Evolutionary conservation across 2,888 invertebrate genomes (phyloP), one percentile per base, ranked within the genome.

Genomic region (Molorchus minor): DNA sequence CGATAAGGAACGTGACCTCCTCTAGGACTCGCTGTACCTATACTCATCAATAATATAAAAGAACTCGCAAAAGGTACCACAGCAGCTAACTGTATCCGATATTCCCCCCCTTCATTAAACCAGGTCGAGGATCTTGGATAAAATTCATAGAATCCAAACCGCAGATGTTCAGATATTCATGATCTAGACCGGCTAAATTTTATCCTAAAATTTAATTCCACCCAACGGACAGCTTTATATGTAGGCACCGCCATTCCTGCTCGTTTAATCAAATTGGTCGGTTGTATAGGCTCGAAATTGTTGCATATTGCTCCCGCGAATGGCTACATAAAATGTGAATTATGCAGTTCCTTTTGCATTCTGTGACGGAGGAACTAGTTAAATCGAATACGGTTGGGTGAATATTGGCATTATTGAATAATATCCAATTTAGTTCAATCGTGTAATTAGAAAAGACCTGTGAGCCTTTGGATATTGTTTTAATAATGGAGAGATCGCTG

Each of bases 191-290:
- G 52, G 30, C 30, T 29, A 29, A 52, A 52, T 30, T 49, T 52
- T 52, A 52, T 40, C 41, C 52, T 41, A 40, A 52, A 52, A 52
- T 52, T 52, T 52, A 52, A 52, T 52, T 52, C 52, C 30, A 52
- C 52, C 52, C 52, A 25, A 41, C 17, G 52, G 52, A 52, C 52
- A 52, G 52, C 52, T 52, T 40, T 52, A 29, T 52, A 41, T 52
- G 52, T 41, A 20, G 41, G 52, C 30, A 13, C 8, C 21, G 30
- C 41, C 41, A 13, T 38, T 36, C 38, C 16, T 16, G 38, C 40
- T 49, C 38, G 38, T 49, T 49, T 35, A 16, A 38, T 38, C 49
- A 49, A 49, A 49, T 49, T 49, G 49, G 49, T n/a, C 29, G 29
- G 49, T 52, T 41, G 52, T 52, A 41, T 52, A 41, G 52, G 52